These are phyloP conservation scores for Pristis pectinata DNA, from an alignment of 2,797 vertebrate genomes.

Conservation along the genomic window DNA sequence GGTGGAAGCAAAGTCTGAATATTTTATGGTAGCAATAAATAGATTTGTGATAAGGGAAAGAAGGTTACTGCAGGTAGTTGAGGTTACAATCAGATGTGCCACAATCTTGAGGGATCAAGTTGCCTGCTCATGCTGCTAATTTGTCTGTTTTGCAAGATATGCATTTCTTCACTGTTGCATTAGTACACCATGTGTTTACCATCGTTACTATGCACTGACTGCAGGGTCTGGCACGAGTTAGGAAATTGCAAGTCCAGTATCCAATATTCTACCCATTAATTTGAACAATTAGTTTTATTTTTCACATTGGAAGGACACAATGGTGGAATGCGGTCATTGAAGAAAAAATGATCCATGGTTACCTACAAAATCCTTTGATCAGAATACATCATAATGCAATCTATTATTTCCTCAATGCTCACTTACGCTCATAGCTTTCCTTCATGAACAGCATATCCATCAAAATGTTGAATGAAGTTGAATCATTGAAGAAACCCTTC, in stretches of 20 bases:
- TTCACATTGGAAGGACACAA: neutral
- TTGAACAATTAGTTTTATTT: neutral
- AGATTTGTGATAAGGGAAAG: too few relatives aligned
- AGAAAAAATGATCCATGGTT: neutral
- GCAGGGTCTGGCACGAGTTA: neutral
- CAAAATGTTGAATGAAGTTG: slow-evolving; percentile 81
- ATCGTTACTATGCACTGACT: neutral
- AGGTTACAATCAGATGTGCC: too few relatives aligned
- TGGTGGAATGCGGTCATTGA: neutral
- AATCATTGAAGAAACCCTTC: slow-evolving; percentile 77
- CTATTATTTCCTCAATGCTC: neutral
- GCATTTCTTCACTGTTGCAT: neutral
- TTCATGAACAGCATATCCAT: slow-evolving; percentile 85
- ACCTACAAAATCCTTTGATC: neutral
- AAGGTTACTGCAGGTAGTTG: too few relatives aligned
- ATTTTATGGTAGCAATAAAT: too few relatives aligned
- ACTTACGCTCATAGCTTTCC: slow-evolving; percentile 74
- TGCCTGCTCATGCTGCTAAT: neutral
- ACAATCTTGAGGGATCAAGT: too few relatives aligned
- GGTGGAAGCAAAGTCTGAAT: too few relatives aligned
- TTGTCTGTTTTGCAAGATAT: neutral
- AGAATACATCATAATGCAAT: neutral
- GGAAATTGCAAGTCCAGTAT: neutral
- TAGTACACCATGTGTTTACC: neutral
- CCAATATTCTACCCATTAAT: neutral